Conservation (phyloP, 2,113 vertebrate species). For the Gracilinanus agilis region DNA sequence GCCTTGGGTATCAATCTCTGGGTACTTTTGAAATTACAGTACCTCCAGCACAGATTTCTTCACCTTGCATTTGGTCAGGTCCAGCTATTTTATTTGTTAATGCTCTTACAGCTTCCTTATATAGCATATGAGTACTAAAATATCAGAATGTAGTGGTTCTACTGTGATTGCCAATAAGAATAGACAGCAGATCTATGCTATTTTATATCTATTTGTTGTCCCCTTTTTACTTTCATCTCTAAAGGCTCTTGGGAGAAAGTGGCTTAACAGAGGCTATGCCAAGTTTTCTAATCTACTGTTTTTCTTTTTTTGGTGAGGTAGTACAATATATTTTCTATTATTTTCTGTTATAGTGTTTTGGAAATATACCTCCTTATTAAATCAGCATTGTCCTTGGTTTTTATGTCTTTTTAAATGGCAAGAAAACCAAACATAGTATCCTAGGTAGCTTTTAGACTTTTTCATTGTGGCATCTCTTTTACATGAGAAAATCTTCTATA, state of each 20-base stretch:
- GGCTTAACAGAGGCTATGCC: neutral
- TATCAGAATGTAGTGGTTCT: neutral
- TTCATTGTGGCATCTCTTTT: neutral
- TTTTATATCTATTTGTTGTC: neutral
- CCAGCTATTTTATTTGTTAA: neutral
- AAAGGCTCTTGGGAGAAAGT: neutral
- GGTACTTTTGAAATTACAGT: neutral
- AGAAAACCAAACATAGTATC: neutral
- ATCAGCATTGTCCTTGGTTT: neutral
- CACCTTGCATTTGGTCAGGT: neutral
- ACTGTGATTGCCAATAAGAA: neutral
- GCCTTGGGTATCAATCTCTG: neutral
- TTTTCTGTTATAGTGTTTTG: neutral
- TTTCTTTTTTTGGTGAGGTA: neutral
- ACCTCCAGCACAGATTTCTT: neutral
- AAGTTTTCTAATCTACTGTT: neutral
- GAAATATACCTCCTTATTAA: neutral
- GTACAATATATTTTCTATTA: neutral
- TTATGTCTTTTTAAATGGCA: neutral
- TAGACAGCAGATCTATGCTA: neutral
- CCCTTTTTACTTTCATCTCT: neutral
- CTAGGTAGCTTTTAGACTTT: neutral
- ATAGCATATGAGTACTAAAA: neutral
- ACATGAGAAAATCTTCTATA: neutral
- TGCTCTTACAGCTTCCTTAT: neutral